Evolutionary conservation across 2,888 invertebrate genomes (phyloP), one percentile per base, ranked within the genome.

Genomic region (Pristionchus mayeri): DNA sequence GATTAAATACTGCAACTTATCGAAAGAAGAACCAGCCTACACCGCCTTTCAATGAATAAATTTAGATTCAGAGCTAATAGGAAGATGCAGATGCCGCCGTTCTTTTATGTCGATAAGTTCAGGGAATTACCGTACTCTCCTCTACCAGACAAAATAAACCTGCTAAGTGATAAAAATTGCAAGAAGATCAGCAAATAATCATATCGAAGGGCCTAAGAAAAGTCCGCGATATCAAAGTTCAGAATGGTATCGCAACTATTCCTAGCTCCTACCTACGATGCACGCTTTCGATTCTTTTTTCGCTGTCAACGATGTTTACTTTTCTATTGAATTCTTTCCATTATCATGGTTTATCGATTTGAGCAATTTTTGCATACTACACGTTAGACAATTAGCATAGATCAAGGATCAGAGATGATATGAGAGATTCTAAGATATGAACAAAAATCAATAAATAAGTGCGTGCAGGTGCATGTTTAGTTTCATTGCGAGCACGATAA

Each of bases 281-380:
- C 71, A 71, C 71, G 44, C 71, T 71, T 71, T 71, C 24, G 71
- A n/a, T 44, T 44, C 16, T 18, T 11, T 71, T 21, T 24, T 11
- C 40, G 40, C 40, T 40, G 21, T 37, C 21, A 21, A 37, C 9
- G 11, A 54, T 16, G 54, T 18, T 18, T n/a, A 16, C n/a, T 1
- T 67, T 44, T 13, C n/a, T 63, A 27, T 63, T 9, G 3, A 57
- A 57, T 57, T 27, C 11, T n/a, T 63, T 37, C n/a, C n/a, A 67
- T 67, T 67, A 63, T 63, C 63, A 44, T 44, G 54, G 11, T 71
- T 71, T 44, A 40, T 71, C 71, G 63, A 63, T 16, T 60, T 63
- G 63, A 63, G 63, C 30, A 63, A 63, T 34, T 11, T 3, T 63
- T 44, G 71, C 71, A 71, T 71, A 44, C 40, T 71, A 71, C 71